Conservation (phyloP, 1,140 invertebrate species). For the Saxidomus purpurata region DNA sequence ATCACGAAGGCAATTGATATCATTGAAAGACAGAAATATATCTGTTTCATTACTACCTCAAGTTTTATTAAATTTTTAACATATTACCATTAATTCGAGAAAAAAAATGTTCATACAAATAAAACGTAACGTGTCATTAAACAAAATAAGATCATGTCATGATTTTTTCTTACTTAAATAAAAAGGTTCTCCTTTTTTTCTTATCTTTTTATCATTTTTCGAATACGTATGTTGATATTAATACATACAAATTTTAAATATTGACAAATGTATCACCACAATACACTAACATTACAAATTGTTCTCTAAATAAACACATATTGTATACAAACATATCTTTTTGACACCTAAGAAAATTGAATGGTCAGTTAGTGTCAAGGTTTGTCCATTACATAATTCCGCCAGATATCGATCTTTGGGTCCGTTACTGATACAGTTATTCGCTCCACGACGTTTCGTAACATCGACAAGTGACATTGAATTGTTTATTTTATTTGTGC, state of each 20-base stretch:
- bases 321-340: constrained; percentile 55
- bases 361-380: constrained; percentile 54
- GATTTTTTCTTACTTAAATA: no score
- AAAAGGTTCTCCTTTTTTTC: no score
- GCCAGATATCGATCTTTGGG: constrained; percentile 50
- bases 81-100: no score
- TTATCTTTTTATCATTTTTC: no score
- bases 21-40: no score
- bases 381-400: constrained; percentile 38
- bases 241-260: background rate
- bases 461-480: constrained; percentile 19
- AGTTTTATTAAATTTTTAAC: no score
- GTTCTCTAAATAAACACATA: constrained; percentile 44
- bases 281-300: constrained; percentile 43
- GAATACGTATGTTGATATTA: background rate
- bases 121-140: no score
- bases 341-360: constrained; percentile 31
- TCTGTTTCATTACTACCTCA: no score
- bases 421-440: constrained; percentile 55
- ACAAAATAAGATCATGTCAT: no score
- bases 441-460: constrained; percentile 49
- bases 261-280: background rate
- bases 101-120: no score
- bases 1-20: no score
- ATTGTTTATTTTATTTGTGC: constrained; percentile 39